These are phyloP conservation scores for Sycophila texana DNA, from an alignment of 2,888 invertebrate genomes.

Conservation along the genomic window DNA sequence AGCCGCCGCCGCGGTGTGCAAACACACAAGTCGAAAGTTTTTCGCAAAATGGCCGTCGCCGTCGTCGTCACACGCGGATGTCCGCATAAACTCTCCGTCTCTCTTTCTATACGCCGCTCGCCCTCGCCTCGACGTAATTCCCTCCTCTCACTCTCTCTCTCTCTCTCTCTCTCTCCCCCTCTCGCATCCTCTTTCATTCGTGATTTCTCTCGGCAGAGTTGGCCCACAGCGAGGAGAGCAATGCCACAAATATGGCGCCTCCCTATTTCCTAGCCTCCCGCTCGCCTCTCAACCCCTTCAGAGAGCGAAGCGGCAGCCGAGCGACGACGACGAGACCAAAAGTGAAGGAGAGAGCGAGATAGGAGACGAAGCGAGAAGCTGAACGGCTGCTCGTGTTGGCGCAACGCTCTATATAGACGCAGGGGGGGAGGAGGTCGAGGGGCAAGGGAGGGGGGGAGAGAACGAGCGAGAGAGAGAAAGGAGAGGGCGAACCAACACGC, in stretches of 20 bases:
- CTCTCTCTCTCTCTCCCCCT: constrained; percentile 61
- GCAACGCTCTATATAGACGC: constrained; percentile 28
- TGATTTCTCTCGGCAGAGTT: constrained; percentile 70
- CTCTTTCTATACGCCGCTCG: constrained; percentile 59
- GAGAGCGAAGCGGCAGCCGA: constrained; percentile 40
- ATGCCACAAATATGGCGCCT: constrained; percentile 75
- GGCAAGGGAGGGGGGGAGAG: constrained; percentile 32
- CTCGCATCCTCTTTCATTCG: constrained; percentile 64
- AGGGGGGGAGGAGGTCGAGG: constrained; percentile 7
- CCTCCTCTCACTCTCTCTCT: too few relatives aligned
- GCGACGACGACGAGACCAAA: constrained; percentile 49
- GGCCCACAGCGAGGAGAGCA: constrained; percentile 49
- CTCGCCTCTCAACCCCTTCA: constrained; percentile 52
- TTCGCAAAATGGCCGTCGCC: constrained; percentile 76
- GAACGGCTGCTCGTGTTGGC: constrained; percentile 52
- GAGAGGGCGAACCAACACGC: constrained; percentile 54
- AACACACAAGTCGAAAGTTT: constrained; percentile 67
- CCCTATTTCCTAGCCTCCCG: constrained; percentile 70
- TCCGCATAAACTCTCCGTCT: constrained; percentile 69
- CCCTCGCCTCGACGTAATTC: constrained; percentile 61
- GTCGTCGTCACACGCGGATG: constrained; percentile 71
- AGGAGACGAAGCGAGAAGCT: constrained; percentile 46
- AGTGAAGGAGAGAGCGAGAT: constrained; percentile 60
- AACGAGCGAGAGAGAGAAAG: constrained; percentile 39
- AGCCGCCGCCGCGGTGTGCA: constrained; percentile 59